Evolutionary conservation across 2,113 vertebrate genomes (phyloP).

Genomic region (Brachirus orientalis): DNA sequence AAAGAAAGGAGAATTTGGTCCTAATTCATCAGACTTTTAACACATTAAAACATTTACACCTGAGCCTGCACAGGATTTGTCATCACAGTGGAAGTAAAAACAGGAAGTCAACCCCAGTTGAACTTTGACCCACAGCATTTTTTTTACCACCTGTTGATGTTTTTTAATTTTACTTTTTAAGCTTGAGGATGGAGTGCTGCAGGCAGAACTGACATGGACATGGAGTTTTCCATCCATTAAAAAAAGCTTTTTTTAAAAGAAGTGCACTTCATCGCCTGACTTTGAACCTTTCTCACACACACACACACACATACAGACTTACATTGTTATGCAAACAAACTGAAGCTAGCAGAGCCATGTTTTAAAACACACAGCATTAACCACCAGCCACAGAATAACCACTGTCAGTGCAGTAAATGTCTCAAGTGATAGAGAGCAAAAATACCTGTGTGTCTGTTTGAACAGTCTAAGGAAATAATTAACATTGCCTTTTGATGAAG

Average conservation of each 20-base stretch:
- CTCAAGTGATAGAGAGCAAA: slow-evolving; percentile 19
- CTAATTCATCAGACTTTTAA: not conserved
- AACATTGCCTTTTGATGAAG: too few relatives aligned
- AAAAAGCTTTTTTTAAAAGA: slow-evolving; percentile 21
- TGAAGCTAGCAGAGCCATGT: slow-evolving; percentile 47
- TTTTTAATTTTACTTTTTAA: slow-evolving; percentile 22
- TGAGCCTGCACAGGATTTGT: not conserved
- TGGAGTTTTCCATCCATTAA: slow-evolving; percentile 31
- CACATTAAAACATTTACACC: not conserved
- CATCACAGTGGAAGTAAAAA: not conserved
- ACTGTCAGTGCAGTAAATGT: slow-evolving; percentile 4
- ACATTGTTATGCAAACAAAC: slow-evolving; percentile 53
- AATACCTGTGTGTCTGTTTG: not conserved
- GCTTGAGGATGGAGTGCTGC: slow-evolving; percentile 21
- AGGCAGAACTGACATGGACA: slow-evolving; percentile 8
- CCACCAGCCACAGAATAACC: slow-evolving; percentile 48
- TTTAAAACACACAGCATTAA: slow-evolving; percentile 16
- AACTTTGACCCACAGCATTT: slow-evolving; percentile 39
- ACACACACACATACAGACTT: slow-evolving; percentile 13
- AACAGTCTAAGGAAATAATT: not conserved
- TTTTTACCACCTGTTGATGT: not conserved
- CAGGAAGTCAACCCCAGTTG: slow-evolving; percentile 8
- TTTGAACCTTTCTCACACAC: slow-evolving; percentile 23
- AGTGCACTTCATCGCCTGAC: slow-evolving; percentile 60
- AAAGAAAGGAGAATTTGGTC: not conserved